Evolutionary conservation across 2,888 invertebrate genomes (phyloP).

Genomic region (Notocelia uddmanniana): DNA sequence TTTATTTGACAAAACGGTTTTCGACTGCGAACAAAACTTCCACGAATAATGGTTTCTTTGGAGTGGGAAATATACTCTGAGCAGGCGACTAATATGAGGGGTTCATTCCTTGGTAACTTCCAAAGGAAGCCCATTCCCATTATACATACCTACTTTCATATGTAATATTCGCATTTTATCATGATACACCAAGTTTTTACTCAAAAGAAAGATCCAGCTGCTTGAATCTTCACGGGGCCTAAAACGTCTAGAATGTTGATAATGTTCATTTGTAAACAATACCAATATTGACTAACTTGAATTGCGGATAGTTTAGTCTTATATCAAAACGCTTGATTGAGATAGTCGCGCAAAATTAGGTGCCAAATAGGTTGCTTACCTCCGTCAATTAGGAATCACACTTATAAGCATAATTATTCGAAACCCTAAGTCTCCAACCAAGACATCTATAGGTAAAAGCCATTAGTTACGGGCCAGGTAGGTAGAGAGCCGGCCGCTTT

Average conservation of each 20-base stretch:
- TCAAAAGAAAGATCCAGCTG: too few relatives aligned
- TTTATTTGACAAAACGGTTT: constrained; percentile 14
- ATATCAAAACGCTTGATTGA: too few relatives aligned
- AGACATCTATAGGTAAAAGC: background rate
- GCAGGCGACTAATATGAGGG: background rate
- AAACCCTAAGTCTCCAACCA: background rate
- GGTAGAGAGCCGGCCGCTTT: constrained; percentile 49
- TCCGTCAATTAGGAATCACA: too few relatives aligned
- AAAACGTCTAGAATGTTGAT: too few relatives aligned
- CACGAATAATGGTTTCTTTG: background rate
- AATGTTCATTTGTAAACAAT: background rate
- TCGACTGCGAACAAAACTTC: constrained; percentile 3
- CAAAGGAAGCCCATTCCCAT: background rate
- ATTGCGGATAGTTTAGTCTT: background rate
- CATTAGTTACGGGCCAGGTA: constrained; percentile 32
- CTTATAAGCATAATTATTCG: background rate
- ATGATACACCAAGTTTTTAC: background rate
- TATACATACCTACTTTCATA: too few relatives aligned
- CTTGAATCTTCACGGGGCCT: too few relatives aligned
- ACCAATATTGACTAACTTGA: background rate
- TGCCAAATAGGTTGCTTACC: background rate
- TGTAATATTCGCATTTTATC: background rate
- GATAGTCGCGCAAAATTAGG: background rate
- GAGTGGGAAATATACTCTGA: background rate
- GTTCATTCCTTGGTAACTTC: background rate